Evolutionary conservation across 2,113 vertebrate genomes (phyloP), one percentile per base, ranked within the genome.

Genomic region (Xiphorhynchus elegans): DNA sequence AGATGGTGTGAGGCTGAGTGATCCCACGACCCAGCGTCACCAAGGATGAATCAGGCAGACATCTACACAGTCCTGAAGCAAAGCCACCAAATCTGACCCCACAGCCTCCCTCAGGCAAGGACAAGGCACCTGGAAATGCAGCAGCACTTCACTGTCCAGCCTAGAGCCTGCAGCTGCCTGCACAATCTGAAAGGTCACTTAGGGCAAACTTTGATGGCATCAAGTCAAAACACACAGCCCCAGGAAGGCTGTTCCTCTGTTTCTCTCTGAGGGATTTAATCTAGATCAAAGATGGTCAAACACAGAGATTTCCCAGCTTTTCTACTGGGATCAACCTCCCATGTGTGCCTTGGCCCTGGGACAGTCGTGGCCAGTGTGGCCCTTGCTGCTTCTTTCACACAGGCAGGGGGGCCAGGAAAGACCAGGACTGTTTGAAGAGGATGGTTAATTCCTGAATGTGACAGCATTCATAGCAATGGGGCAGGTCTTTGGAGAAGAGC

Each of bases 251-350:
- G 26, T 35, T 68, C 62, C 31, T 79, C 62, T 49, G 18, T 46
- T 83, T 53, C 29, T 64, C 12, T 74, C 55, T 11, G 66, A 59
- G 56, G 66, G 82, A 82, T 87, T 92, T 87, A 91, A 86, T 84
- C 21, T 77, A 62, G 89, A 94, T 89, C 87, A 94, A 94, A 95
- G 91, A 58, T 13, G 37, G 64, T 62, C 63, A 86, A 87, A 92
- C 63, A 56, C 59, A 64, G 29, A 83, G 67, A 88, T 96, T 93
- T 92, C 79, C 39, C 79, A 70, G 74, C 63, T 83, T 87, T 88
- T 37, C 85, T 72, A 33, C 62, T 28, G 73, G 39, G 68, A 21
- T 66, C n/a, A 74, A 19, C n/a, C 21, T 88, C 67, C 62, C 5
- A 1, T 11, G 26, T 25, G 7, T 40, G 23, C 49, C 59, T 3